Percentiles rank a stretch among this genome's conserved stretches.
Evolutionary conservation across 2,797 vertebrate genomes (phyloP).

Genomic region (Poeciliopsis gracilis): DNA sequence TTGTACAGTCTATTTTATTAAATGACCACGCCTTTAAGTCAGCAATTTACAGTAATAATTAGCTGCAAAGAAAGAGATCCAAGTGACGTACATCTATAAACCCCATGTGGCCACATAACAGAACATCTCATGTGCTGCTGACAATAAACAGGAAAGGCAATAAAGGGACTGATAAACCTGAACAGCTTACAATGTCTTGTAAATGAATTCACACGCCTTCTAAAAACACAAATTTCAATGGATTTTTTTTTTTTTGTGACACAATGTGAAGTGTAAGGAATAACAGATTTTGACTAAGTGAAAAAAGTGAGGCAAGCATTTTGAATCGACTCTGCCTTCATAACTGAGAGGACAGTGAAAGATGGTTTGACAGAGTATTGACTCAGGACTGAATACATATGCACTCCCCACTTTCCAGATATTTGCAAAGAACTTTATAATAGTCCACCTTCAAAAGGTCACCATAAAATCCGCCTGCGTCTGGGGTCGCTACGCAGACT

Average conservation of each 20-base stretch:
- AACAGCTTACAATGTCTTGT: not conserved
- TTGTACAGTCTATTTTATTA: constrained; percentile 18
- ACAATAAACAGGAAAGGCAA: constrained; percentile 33
- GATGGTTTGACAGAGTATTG: not conserved
- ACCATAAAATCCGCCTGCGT: not conserved
- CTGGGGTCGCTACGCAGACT: not conserved
- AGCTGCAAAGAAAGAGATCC: constrained; percentile 32
- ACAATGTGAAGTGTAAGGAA: not conserved
- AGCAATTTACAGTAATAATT: constrained; percentile 28
- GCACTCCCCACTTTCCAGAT: not conserved
- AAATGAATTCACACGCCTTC: not conserved
- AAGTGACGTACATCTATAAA: constrained; percentile 14
- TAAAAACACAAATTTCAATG: not conserved
- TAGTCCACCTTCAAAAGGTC: not conserved
- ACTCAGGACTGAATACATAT: not conserved
- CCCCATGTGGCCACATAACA: constrained; percentile 26
- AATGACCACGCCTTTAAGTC: constrained; percentile 40
- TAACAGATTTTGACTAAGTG: not conserved
- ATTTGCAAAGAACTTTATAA: not conserved
- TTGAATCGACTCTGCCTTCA: not conserved
- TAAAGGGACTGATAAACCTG: constrained; percentile 21
- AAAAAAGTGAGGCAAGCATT: not conserved
- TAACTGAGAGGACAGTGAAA: not conserved
- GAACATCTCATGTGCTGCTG: constrained; percentile 31
- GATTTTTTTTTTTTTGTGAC: not conserved